Base-by-base conservation (phyloP, 2,113 vertebrate genomes). In the Callionymus lyra region DNA sequence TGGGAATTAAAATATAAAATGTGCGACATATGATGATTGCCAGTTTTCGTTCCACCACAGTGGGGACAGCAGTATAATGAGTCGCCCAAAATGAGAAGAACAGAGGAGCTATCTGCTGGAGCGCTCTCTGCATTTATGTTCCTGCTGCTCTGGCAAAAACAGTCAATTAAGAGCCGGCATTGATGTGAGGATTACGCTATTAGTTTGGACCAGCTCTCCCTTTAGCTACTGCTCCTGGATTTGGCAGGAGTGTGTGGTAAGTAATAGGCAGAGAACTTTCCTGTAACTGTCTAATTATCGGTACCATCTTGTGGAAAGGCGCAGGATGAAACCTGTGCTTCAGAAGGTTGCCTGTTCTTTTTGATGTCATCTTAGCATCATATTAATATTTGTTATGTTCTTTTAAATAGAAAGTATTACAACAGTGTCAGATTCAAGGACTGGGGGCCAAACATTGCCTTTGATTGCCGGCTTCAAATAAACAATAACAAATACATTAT, bases 111-210 rank as follows among this genome's bases (percentile, higher is more conserved):
- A 53, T 76, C 41, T 44, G 54, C 38, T 51, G 51, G 31, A 41
- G 47, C 60, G 47, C 64, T 53, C 38, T 43, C 27, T 48, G 57
- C 46, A 36, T 68, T 68, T 66, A 39, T 55, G 45, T 67, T 54
- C 41, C 60, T 58, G 50, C 57, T 60, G 54, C 44, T 45, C 41
- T 10, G 42, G 58, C 58, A 72, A 57, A 68, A 75, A 56, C 64
- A 59, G 52, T 68, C 61, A 67, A 68, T 72, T 67, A 74, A 77
- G 74, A 54, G 16, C 34, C 56, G 40, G 55, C 59, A 68, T 72
- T 76, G 70, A 82, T 72, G 72, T 76, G 50, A 65, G 71, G 63
- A 70, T 77, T 76, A 74, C 65, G 65, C 59, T 65, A 63, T 76
- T 76, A 67, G 72, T 41, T 50, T 41, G 51, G 50, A 46, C 47